These are phyloP conservation scores for Burhinus oedicnemus DNA, from an alignment of 2,113 vertebrate genomes.

Conservation along the genomic window DNA sequence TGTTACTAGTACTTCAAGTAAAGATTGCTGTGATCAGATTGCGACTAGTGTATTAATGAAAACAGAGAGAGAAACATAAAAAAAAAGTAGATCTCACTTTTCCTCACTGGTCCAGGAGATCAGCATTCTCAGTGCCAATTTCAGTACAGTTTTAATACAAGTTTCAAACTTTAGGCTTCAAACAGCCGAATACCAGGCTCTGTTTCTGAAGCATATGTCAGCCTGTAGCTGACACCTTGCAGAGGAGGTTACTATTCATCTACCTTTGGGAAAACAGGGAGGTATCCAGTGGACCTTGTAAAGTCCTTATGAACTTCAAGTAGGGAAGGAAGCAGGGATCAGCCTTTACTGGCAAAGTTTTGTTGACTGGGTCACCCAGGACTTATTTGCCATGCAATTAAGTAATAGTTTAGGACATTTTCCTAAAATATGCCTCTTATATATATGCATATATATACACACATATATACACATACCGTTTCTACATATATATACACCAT, in stretches of 20 bases:
- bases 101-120: background rate
- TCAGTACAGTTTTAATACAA: background rate
- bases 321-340: background rate
- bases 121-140: background rate
- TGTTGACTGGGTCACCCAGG: background rate
- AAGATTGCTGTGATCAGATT: background rate
- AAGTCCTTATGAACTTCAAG: background rate
- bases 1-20: background rate
- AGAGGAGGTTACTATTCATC: background rate
- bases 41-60: background rate
- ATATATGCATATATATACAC: background rate
- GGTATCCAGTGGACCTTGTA: background rate
- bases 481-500: background rate
- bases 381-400: background rate
- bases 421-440: background rate
- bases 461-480: background rate
- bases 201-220: background rate
- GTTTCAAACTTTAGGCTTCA: background rate
- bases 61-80: background rate
- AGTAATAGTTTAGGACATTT: background rate
- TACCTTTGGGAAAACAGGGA: background rate
- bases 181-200: background rate
- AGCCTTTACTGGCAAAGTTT: background rate
- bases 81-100: background rate
- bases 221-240: background rate